A percentile compares a stretch with the other conserved stretches of the same genome.
Conservation (phyloP, 2,888 invertebrate species). For the Cartodere bifasciata region DNA sequence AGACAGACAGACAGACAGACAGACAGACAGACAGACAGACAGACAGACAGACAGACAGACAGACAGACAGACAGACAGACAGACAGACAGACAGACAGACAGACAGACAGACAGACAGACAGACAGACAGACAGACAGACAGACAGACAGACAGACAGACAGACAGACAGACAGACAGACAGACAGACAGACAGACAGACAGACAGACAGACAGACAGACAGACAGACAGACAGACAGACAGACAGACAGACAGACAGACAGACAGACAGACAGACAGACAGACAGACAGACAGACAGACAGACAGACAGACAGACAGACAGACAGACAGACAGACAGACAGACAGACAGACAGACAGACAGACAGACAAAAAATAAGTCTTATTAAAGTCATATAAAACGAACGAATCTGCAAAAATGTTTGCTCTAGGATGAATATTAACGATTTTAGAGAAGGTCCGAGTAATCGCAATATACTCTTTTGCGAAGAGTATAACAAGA, state of each 20-base stretch:
- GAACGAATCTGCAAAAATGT: too few relatives aligned
- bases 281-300: background rate
- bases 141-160: constrained; percentile 5
- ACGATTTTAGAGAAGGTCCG: too few relatives aligned
- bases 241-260: background rate
- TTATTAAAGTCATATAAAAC: too few relatives aligned
- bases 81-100: constrained; percentile 5
- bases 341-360: background rate
- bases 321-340: background rate
- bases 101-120: constrained; percentile 5
- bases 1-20: constrained; percentile 5
- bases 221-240: constrained; percentile 3
- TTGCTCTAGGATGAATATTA: too few relatives aligned
- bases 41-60: constrained; percentile 5
- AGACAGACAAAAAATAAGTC: too few relatives aligned
- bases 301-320: background rate
- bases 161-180: constrained; percentile 5
- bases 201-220: constrained; percentile 5
- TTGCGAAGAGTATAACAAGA: too few relatives aligned
- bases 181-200: constrained; percentile 5
- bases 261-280: background rate
- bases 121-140: constrained; percentile 5
- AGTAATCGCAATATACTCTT: too few relatives aligned
- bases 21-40: constrained; percentile 5
- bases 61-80: constrained; percentile 5